These are phyloP conservation scores for Meliscaeva auricollis DNA, from an alignment of 2,888 invertebrate species.

Conservation along the genomic window DNA sequence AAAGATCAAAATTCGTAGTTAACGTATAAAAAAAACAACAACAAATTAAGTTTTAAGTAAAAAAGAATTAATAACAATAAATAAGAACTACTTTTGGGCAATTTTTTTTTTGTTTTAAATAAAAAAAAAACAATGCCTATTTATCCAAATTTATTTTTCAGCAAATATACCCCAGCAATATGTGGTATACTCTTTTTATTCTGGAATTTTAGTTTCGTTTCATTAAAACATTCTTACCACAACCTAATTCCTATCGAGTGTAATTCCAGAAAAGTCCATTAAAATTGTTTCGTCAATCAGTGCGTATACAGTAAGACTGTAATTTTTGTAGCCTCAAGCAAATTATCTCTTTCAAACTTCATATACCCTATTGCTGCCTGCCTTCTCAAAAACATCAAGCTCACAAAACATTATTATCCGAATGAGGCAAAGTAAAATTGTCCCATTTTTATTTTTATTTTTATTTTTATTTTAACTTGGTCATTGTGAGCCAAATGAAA, in stretches of 20 bases:
- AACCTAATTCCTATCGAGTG: neutral
- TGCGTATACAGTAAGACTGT: slow-evolving; percentile 15
- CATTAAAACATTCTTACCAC: neutral
- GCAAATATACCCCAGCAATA: too few relatives aligned
- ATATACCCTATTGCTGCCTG: slow-evolving; percentile 16
- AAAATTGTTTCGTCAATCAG: slow-evolving; percentile 23
- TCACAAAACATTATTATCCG: slow-evolving; percentile 13
- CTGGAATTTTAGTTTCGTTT: neutral
- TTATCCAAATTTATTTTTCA: too few relatives aligned
- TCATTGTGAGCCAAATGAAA: slow-evolving; percentile 56
- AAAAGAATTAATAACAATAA: too few relatives aligned
- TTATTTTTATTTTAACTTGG: slow-evolving; percentile 1
- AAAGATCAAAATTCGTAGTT: too few relatives aligned
- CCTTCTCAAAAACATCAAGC: slow-evolving; percentile 10
- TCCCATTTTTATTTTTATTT: slow-evolving; percentile 13
- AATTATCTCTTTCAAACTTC: slow-evolving; percentile 39
- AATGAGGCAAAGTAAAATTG: slow-evolving; percentile 36
- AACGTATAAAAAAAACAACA: too few relatives aligned
- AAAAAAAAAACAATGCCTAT: too few relatives aligned
- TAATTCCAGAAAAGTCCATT: slow-evolving; percentile 41
- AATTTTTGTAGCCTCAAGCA: slow-evolving; percentile 19
- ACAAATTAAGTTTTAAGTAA: too few relatives aligned
- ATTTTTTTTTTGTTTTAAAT: too few relatives aligned
- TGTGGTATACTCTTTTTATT: neutral
- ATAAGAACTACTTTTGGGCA: too few relatives aligned